Conservation (phyloP, 2,888 invertebrate genomes). For the Drosophila parthenogenetica region DNA sequence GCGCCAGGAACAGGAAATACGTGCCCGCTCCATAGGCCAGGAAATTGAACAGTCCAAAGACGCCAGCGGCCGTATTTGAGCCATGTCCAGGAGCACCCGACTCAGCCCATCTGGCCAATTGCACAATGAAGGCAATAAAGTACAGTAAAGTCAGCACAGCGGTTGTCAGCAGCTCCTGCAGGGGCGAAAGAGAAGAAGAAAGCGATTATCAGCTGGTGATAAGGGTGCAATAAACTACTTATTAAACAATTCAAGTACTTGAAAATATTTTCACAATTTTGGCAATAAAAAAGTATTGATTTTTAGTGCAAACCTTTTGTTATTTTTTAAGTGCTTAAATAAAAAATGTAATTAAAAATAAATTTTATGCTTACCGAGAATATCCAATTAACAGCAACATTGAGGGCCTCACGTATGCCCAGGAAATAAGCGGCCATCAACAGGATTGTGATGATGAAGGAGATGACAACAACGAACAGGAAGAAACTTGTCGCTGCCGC, state of each 20-base stretch:
- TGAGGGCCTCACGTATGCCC: constrained; percentile 91
- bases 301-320: too few species aligned
- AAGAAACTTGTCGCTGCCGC: constrained; percentile 90
- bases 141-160: constrained; percentile 89
- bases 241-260: too few species aligned
- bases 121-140: constrained; percentile 92
- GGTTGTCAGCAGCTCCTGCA: constrained; percentile 93
- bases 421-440: constrained; percentile 93
- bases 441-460: constrained; percentile 92
- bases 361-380: constrained; percentile 88
- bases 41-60: constrained; percentile 94
- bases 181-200: background rate
- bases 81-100: constrained; percentile 79
- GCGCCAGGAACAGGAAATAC: constrained; percentile 91
- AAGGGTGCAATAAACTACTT: too few species aligned
- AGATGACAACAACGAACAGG: constrained; percentile 92
- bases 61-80: constrained; percentile 91
- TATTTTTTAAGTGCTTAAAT: too few species aligned
- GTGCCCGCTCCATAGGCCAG: constrained; percentile 91
- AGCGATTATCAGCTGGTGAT: background rate
- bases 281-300: too few species aligned
- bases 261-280: too few species aligned
- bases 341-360: too few species aligned
- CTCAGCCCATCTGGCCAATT: constrained; percentile 88
- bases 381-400: constrained; percentile 93